Base-by-base conservation (phyloP, 2,113 vertebrate species). In the Stigmatopora nigra region DNA sequence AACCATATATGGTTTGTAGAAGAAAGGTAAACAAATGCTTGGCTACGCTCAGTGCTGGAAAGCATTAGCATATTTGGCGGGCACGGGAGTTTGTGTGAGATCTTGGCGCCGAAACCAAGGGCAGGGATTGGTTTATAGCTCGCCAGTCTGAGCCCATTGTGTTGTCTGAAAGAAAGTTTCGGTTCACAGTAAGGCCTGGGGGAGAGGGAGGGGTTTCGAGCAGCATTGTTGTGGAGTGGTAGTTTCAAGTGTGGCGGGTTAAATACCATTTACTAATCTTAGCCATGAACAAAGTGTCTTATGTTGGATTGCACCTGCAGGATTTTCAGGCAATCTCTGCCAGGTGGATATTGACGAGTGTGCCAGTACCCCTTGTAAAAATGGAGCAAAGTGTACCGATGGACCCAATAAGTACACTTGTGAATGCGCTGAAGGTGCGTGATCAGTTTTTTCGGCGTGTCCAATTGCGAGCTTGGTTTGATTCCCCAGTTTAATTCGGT, bases 291-390 rank as follows among this genome's bases (percentile, higher is more conserved):
- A 38, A 63, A 64, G 41, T 65, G 4, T 71, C 6, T 68, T 51
- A 65, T 73, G 10, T 41, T 46, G 8, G n/a, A 65, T 61, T 58
- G 44, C 51, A 57, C 53, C 17, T 64, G 17, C 82, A 99, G 96
- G 96, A 65, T 99, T 97, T 87, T 94, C 91, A 0, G 97, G 95
- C 19, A 91, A 79, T 79, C 83, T 96, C 46, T 99, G 97, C 79
- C 97, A 98, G 85, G 90, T 94, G 0, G 96, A 99, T 9, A 91
- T 95, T 36, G 96, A 99, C 0, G 96, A 99, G 75, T 99, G 96
- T 0, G 93, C 96, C 35, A 98, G 96, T 80, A 99, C 95, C 0
- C 96, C 96, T 0, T 99, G 97, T 81, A 93, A 91, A 82, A 97
- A 99, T 0, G 96, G 94, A 0, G 97, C 94, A 65, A 95, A 93